Conservation (phyloP, 1,140 invertebrate species). For the Tetraneura akinire region DNA sequence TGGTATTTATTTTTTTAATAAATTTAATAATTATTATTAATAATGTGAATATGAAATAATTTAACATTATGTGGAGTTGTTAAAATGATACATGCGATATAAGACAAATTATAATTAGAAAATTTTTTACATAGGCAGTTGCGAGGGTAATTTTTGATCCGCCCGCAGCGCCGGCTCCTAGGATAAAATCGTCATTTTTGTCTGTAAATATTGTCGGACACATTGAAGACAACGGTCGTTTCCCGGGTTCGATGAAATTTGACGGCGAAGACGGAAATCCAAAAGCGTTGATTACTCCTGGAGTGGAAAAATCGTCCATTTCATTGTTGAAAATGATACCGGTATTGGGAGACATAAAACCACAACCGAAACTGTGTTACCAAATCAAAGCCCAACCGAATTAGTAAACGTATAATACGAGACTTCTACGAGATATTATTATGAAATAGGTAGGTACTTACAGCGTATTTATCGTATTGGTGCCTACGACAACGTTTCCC, state of each 20-base stretch:
- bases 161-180: constrained; percentile 83
- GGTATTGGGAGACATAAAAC: constrained; percentile 70
- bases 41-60: too few species aligned
- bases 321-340: constrained; percentile 92
- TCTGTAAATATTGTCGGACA: constrained; percentile 77
- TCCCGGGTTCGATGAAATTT: constrained; percentile 79
- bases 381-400: not conserved
- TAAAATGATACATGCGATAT: too few species aligned
- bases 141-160: constrained; percentile 87
- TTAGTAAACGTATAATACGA: not conserved
- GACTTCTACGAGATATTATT: too few species aligned
- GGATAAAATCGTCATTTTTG: constrained; percentile 64
- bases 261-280: constrained; percentile 76
- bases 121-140: constrained; percentile 70
- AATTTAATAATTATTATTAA: too few species aligned
- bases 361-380: constrained; percentile 73
- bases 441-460: constrained; percentile 18
- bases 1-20: not conserved
- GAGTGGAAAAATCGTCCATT: constrained; percentile 94
- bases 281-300: constrained; percentile 76
- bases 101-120: too few species aligned
- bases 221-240: constrained; percentile 90
- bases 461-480: constrained; percentile 67
- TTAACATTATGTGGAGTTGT: too few species aligned
- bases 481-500: constrained; percentile 86